Evolutionary conservation across 92 coral and sea anemone genomes (phyloP).

Genomic region (Galaxea fascicularis): DNA sequence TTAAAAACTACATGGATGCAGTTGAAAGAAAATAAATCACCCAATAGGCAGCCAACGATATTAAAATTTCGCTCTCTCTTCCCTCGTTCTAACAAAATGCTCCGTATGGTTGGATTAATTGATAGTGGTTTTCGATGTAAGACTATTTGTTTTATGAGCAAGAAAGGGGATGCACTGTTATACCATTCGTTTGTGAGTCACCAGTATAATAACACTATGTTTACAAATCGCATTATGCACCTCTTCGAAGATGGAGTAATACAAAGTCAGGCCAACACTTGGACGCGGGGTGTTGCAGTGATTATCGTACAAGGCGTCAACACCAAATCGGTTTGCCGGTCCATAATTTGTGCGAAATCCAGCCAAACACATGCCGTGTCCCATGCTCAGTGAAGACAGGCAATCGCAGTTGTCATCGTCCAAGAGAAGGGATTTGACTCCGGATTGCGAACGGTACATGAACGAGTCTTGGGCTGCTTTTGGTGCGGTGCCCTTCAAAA

Average conservation of each 20-base stretch:
- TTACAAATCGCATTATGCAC: background rate
- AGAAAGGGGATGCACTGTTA: too few species aligned
- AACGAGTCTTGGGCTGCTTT: slow-evolving; percentile 75
- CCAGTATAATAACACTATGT: background rate
- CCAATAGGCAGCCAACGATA: too few species aligned
- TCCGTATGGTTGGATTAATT: too few species aligned
- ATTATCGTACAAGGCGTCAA: slow-evolving; percentile 66
- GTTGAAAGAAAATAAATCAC: too few species aligned
- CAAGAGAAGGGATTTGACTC: slow-evolving; percentile 72
- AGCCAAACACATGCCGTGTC: slow-evolving; percentile 49
- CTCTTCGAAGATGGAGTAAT: slow-evolving; percentile 41
- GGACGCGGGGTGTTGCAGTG: slow-evolving; percentile 74
- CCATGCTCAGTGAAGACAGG: slow-evolving; percentile 65
- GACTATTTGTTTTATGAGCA: too few species aligned
- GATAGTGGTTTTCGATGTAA: too few species aligned
- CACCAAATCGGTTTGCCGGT: slow-evolving; percentile 69
- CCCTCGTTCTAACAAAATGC: too few species aligned
- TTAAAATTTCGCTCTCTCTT: too few species aligned
- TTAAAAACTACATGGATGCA: too few species aligned
- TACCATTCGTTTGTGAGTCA: too few species aligned
- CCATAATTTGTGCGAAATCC: slow-evolving; percentile 60
- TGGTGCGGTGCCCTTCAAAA: slow-evolving; percentile 66
- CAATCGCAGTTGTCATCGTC: slow-evolving; percentile 89
- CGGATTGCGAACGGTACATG: slow-evolving; percentile 78
- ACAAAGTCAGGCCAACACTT: slow-evolving; percentile 66